Evolutionary conservation across 2,797 vertebrate species (phyloP).

Genomic region (Sternotherus odoratus): DNA sequence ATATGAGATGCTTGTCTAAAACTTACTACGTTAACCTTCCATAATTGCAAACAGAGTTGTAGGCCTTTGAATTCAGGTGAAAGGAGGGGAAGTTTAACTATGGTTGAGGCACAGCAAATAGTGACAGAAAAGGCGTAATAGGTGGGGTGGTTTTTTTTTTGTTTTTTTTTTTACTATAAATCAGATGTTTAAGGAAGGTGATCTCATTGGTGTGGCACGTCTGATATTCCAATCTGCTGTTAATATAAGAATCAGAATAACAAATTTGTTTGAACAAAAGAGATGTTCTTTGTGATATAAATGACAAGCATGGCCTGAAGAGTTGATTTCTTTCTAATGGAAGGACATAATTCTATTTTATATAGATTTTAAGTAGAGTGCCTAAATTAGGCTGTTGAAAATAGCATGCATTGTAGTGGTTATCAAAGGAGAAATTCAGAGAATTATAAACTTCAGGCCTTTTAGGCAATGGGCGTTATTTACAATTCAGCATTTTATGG

Average conservation of each 20-base stretch:
- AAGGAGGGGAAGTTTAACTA: slow-evolving; percentile 64
- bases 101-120: slow-evolving; percentile 61
- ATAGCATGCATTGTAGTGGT: slow-evolving; percentile 81
- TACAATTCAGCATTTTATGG: slow-evolving; percentile 73
- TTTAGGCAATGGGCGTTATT: slow-evolving; percentile 83
- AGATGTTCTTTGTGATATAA: slow-evolving; percentile 82
- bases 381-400: slow-evolving; percentile 89
- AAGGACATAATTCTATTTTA: slow-evolving; percentile 89
- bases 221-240: slow-evolving; percentile 71
- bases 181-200: slow-evolving; percentile 60
- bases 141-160: too few relatives aligned
- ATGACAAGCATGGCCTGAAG: slow-evolving; percentile 84
- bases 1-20: slow-evolving; percentile 69
- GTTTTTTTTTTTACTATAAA: slow-evolving; percentile 55
- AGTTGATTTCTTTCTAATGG: slow-evolving; percentile 88
- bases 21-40: slow-evolving; percentile 67
- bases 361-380: slow-evolving; percentile 87
- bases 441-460: slow-evolving; percentile 84
- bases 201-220: slow-evolving; percentile 73
- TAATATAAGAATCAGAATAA: slow-evolving; percentile 70
- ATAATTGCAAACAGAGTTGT: slow-evolving; percentile 70
- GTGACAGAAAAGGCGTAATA: slow-evolving; percentile 63
- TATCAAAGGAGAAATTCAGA: slow-evolving; percentile 84
- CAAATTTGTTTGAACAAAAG: slow-evolving; percentile 81
- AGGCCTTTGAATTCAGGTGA: slow-evolving; percentile 71